These are phyloP conservation scores for Phortica okadai DNA, from an alignment of 2,888 invertebrate species.

Conservation along the genomic window DNA sequence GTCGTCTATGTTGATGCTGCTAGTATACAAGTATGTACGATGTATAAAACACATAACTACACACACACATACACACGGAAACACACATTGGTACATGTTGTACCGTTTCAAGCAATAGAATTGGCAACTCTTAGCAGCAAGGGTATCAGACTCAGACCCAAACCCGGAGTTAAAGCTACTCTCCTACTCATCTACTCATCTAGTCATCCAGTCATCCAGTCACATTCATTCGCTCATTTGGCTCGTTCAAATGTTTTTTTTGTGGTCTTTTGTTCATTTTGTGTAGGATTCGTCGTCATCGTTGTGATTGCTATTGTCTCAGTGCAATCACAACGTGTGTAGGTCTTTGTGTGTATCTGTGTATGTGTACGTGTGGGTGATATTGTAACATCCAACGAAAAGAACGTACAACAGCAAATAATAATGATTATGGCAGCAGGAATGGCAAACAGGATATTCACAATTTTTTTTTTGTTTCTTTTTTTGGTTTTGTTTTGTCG, in stretches of 20 bases:
- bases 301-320: conserved; percentile 11
- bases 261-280: conserved; percentile 2
- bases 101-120: too few relatives aligned
- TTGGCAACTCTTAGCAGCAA: too few relatives aligned
- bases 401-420: not conserved
- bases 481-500: not conserved
- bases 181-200: conserved; percentile 1
- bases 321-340: not conserved
- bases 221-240: not conserved
- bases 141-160: too few relatives aligned
- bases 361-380: not conserved
- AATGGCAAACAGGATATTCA: not conserved
- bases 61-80: conserved; percentile 53
- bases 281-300: not conserved
- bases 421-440: conserved; percentile 13
- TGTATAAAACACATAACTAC: conserved; percentile 14
- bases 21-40: not conserved
- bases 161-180: not conserved
- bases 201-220: not conserved
- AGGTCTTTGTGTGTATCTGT: not conserved
- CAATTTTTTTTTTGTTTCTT: not conserved
- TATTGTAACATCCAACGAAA: not conserved
- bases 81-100: conserved; percentile 52
- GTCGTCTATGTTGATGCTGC: not conserved
- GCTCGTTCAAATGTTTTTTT: conserved; percentile 1